Conservation (phyloP, 2,797 vertebrate species). For the Chloroceryle amazona region DNA sequence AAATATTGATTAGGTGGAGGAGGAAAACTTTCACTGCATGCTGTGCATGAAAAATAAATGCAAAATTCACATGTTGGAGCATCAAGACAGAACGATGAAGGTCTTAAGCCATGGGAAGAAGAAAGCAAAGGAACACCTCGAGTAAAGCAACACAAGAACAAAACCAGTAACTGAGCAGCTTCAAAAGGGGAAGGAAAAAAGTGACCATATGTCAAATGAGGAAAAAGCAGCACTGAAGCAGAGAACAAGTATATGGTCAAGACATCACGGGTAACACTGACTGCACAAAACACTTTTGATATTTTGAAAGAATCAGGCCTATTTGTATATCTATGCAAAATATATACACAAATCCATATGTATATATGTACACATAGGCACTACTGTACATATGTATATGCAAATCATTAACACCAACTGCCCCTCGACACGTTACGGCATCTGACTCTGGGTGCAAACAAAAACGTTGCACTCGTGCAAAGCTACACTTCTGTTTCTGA, state of each 20-base stretch:
- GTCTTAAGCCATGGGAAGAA: background rate
- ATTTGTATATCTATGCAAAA: slow-evolving; percentile 73
- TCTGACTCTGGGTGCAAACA: slow-evolving; percentile 31
- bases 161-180: background rate
- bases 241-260: background rate
- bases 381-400: slow-evolving; percentile 73
- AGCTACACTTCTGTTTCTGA: slow-evolving; percentile 3
- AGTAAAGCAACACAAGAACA: slow-evolving; percentile 15
- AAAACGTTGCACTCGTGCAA: slow-evolving; percentile 34
- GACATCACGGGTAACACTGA: slow-evolving; percentile 59
- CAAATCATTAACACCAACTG: slow-evolving; percentile 32
- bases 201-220: background rate
- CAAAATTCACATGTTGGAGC: slow-evolving; percentile 22
- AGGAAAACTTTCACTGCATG: slow-evolving; percentile 29
- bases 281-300: slow-evolving; percentile 53
- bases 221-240: slow-evolving; percentile 32
- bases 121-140: background rate
- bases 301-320: slow-evolving; percentile 56
- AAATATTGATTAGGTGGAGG: background rate
- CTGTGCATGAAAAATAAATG: slow-evolving; percentile 62
- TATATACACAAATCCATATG: slow-evolving; percentile 79
- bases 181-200: background rate
- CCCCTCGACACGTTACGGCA: slow-evolving; percentile 14
- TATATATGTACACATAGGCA: slow-evolving; percentile 78
- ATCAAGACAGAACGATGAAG: background rate